Base-by-base conservation (phyloP, 2,888 invertebrate genomes). In the Microctonus aethiopoides region DNA sequence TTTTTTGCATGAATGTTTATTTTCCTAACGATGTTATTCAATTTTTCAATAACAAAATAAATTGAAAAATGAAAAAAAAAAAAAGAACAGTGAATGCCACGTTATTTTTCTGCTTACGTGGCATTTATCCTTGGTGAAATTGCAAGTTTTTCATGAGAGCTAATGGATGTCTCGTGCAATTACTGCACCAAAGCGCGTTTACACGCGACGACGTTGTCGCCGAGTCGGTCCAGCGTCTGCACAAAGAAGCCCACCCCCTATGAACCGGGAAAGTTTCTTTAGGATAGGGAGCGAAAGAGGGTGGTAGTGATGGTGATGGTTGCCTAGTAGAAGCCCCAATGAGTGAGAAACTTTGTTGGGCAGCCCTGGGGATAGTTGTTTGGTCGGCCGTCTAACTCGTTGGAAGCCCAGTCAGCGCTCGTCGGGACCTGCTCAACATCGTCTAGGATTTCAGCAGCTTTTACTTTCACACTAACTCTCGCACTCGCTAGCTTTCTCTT, bases 371-470 rank as follows among this genome's bases (percentile, higher is more conserved):
- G 78, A 76, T 76, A 76, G 79, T 72, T 80, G 80, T 79, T 78
- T 79, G 80, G 77, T 77, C 79, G 77, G 80, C 78, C 79, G 72
- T 79, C 70, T 82, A 81, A 82, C 80, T 80, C 78, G 75, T 70
- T 68, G 76, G 81, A 84, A 83, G 83, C 82, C 82, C 79, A 81
- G 81, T 82, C 83, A 83, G 83, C 81, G 74, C 64, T 65, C 70
- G 57, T 54, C 57, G 68, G 46, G 67, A 73, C 75, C 74, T 72
- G 68, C 68, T 56, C 64, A 46, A 52, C 63, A 41, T 69, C 69
- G 67, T 72, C 72, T 67, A 68, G 62, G 61, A 66, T 60, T 71
- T 46, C 71, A 59, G 63, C n/a, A n/a, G 71, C 68, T 75, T 75
- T 75, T 71, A 52, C 71, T 67, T 72, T 72, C 54, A 70, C 67